Evolutionary conservation across 2,113 vertebrate species (phyloP), one percentile per base, ranked within the genome.

Genomic region (Austrofundulus limnaeus): DNA sequence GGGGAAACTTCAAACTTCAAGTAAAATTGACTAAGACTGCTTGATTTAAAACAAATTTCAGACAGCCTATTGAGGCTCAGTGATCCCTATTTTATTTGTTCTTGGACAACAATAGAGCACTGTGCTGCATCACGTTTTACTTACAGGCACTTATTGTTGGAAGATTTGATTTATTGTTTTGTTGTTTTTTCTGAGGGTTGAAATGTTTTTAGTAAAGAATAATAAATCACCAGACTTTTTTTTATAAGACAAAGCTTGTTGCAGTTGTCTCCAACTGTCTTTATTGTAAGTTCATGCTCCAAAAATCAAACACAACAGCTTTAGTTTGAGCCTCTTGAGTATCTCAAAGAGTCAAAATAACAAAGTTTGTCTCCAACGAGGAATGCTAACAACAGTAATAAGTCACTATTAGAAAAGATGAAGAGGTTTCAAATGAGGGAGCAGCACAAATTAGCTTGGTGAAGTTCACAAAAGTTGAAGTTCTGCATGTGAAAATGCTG

Each of bases 341-440:
- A 49, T 23, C 10, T 34, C 31, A 10, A 17, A 38, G 43, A 43
- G 43, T 37, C 34, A 60, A 47, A 60, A 47, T 6, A 60, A 60
- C 31, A 31, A 21, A 20, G 56, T 25, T 28, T 8, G 15, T 47
- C 45, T 48, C 20, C 45, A 37, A 21, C 2, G 12, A 60, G 25
- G 41, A 61, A 61, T 17, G 45, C 46, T 37, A 61, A 61, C 41
- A 59, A 15, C 56, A 45, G 23, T 61, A 60, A 47, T 60, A 48
- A 23, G 43, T 48, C n/a, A 61, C 23, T 15, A 48, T 61, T 61
- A 38, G 5, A 17, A 2, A 34, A 21, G 28, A 60, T 60, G 45
- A 16, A 57, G 46, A 4, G 16, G 17, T 75, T 52, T 60, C n/a
- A 46, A 52, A 28, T 16, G 56, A 11, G 39, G 45, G 42, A 74